Evolutionary conservation across 1,140 invertebrate genomes (phyloP).

Genomic region (honey bee (Apis mellifera)): Amel_HAv3.1 CM009939.2:11477501-11478000

Average conservation of each 20-base stretch:
- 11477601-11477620: background rate
- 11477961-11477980: background rate
- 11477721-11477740: background rate
- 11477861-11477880: too few species aligned
- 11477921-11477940: background rate
- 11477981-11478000: background rate
- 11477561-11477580: background rate
- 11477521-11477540: background rate
- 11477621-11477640: too few species aligned
- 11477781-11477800: background rate
- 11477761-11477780: slow-evolving; percentile 22
- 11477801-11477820: background rate
- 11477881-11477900: background rate
- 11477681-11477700: background rate
- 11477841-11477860: background rate
- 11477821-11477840: background rate
- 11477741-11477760: background rate
- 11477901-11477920: too few species aligned
- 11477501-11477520: background rate
- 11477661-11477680: background rate
- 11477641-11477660: background rate
- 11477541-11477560: background rate
- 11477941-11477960: slow-evolving; percentile 24
- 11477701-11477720: background rate
- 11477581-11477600: background rate